A percentile compares a stretch with the other conserved stretches of the same genome.
These are phyloP conservation scores for Tricholauxania praeusta DNA, from an alignment of 2,888 invertebrate species.

Conservation along the genomic window DNA sequence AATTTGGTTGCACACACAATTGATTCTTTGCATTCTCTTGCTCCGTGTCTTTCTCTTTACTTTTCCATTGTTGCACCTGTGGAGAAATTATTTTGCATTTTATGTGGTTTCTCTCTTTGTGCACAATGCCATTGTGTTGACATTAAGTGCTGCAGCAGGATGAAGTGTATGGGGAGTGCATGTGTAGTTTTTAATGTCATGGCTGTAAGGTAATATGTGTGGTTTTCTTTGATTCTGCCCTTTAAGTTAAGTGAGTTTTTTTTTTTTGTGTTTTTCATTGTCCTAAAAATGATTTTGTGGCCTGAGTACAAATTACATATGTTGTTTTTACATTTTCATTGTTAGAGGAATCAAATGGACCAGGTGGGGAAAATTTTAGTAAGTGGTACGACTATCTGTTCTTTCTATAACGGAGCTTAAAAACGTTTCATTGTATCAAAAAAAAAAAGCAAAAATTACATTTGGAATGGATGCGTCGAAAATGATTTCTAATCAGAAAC, in stretches of 20 bases:
- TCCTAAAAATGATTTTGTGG: too few species aligned
- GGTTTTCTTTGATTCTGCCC: slow-evolving; percentile 37
- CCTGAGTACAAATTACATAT: too few species aligned
- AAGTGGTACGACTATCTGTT: too few species aligned
- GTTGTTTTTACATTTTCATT: too few species aligned
- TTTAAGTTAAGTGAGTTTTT: background rate
- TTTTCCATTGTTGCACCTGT: slow-evolving; percentile 50
- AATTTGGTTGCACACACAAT: slow-evolving; percentile 65
- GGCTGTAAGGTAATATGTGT: slow-evolving; percentile 32
- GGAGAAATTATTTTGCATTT: slow-evolving; percentile 61
- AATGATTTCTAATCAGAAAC: too few species aligned
- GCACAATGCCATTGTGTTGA: slow-evolving; percentile 63
- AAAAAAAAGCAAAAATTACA: too few species aligned
- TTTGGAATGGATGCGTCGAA: too few species aligned
- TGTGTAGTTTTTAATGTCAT: slow-evolving; percentile 20
- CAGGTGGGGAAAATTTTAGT: too few species aligned
- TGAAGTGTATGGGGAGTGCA: background rate
- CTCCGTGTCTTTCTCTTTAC: background rate
- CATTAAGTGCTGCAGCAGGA: slow-evolving; percentile 54
- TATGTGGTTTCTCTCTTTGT: slow-evolving; percentile 50
- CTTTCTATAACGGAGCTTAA: too few species aligned
- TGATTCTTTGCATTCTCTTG: slow-evolving; percentile 53
- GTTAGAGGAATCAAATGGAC: too few species aligned
- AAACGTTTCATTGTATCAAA: too few species aligned
- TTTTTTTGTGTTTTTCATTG: too few species aligned